Percentiles rank a stretch among this genome's conserved stretches.
Conservation (phyloP, 2,797 vertebrate genomes). For the Phrynocephalus forsythii region DNA sequence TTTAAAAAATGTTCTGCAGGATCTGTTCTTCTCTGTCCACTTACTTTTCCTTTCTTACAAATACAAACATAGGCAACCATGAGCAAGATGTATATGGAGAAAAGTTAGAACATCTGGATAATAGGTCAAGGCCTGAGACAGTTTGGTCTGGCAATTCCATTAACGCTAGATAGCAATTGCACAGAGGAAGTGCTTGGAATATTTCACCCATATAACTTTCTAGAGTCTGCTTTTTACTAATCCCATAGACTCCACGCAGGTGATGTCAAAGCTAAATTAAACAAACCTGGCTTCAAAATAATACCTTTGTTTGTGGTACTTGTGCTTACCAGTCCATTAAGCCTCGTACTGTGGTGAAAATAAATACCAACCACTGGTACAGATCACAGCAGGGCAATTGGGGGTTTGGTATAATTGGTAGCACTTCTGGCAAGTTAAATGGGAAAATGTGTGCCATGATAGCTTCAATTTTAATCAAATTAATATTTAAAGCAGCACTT, state of each 20-base stretch:
- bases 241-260: not conserved
- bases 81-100: not conserved
- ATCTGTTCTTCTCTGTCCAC: not conserved
- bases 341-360: not conserved
- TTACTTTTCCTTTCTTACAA: not conserved
- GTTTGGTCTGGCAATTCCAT: not conserved
- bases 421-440: slow-evolving; percentile 20
- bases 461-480: slow-evolving; percentile 48
- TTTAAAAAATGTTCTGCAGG: not conserved
- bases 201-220: not conserved
- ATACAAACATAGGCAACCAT: not conserved
- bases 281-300: not conserved
- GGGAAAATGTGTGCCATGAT: slow-evolving; percentile 28
- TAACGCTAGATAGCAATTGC: not conserved
- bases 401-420: slow-evolving; percentile 8
- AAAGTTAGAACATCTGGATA: not conserved
- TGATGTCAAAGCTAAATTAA: not conserved
- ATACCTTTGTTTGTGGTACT: not conserved
- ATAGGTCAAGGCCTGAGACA: not conserved
- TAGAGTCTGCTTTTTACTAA: not conserved
- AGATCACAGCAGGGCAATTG: not conserved
- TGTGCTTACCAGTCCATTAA: not conserved
- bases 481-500: slow-evolving; percentile 53
- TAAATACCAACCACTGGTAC: not conserved
- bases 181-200: not conserved